These are phyloP conservation scores for Fragum whitleyi DNA, from an alignment of 2,888 invertebrate genomes.

Conservation along the genomic window DNA sequence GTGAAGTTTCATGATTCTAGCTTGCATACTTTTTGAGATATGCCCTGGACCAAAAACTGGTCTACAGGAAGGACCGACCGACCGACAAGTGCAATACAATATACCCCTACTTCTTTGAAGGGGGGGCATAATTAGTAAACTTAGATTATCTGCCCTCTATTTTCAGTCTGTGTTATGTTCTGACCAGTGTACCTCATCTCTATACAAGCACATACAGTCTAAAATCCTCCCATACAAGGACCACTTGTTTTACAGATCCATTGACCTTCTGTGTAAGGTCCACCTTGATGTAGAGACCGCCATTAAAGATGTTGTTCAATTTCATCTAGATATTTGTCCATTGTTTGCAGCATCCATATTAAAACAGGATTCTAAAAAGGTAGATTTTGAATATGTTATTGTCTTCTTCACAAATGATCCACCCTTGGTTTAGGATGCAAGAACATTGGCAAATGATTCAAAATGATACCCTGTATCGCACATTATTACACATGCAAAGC, in stretches of 20 bases:
- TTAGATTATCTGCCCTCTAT: neutral
- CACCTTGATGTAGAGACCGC: slow-evolving; percentile 60
- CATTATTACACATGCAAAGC: too few relatives aligned
- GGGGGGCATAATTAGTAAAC: too few relatives aligned
- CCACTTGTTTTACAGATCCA: slow-evolving; percentile 65
- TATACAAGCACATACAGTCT: slow-evolving; percentile 51
- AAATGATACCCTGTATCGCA: too few relatives aligned
- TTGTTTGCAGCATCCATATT: slow-evolving; percentile 69
- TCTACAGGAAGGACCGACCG: too few relatives aligned
- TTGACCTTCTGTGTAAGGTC: slow-evolving; percentile 70
- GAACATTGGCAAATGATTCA: too few relatives aligned
- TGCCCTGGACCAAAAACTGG: too few relatives aligned
- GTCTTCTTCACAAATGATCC: too few relatives aligned
- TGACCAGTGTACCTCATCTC: slow-evolving; percentile 35
- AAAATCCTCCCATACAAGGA: slow-evolving; percentile 24
- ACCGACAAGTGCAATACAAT: too few relatives aligned
- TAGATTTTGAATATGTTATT: slow-evolving; percentile 29
- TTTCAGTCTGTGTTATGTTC: slow-evolving; percentile 73
- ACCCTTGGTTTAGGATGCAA: too few relatives aligned
- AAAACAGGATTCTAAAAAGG: slow-evolving; percentile 61
- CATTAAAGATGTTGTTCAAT: slow-evolving; percentile 62
- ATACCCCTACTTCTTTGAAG: too few relatives aligned
- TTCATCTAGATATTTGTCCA: slow-evolving; percentile 65
- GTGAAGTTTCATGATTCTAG: too few relatives aligned
- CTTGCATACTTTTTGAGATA: too few relatives aligned